phyloP scores from a whole-genome alignment of 2,797 vertebrate species.

The Melanitta fusca region DNA sequence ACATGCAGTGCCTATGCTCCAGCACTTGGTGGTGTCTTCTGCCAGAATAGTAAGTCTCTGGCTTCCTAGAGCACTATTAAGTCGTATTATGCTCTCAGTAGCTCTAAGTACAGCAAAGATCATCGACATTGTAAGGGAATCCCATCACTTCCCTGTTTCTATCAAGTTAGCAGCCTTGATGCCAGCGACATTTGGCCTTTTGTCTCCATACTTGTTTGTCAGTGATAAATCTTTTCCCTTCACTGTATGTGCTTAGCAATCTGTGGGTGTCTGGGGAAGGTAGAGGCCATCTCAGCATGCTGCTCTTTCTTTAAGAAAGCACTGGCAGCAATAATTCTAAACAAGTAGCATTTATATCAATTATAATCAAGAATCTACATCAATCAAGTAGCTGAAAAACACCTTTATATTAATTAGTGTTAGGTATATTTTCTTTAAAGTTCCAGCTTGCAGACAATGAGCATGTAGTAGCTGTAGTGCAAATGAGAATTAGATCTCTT shows the following conservation, averaged over 20 bases:
- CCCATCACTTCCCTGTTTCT: neutral
- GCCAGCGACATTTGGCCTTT: neutral
- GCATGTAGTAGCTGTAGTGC: neutral
- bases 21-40: neutral
- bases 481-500: neutral
- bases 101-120: neutral
- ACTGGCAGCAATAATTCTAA: neutral
- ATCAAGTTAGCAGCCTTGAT: neutral
- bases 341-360: neutral
- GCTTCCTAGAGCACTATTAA: fast-evolving
- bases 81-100: neutral
- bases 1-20: neutral
- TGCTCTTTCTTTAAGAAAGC: neutral
- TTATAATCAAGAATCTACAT: neutral
- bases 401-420: neutral
- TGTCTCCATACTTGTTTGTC: neutral
- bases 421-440: neutral
- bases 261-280: neutral
- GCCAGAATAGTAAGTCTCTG: fast-evolving
- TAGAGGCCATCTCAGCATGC: neutral
- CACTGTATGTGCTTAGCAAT: neutral
- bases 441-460: neutral
- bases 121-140: fast-evolving
- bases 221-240: neutral
- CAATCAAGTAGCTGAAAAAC: neutral